phyloP scores from a whole-genome alignment of 30 jellyfish, hydroid and myxozoan genomes.

The Rhopilema esculentum region DNA sequence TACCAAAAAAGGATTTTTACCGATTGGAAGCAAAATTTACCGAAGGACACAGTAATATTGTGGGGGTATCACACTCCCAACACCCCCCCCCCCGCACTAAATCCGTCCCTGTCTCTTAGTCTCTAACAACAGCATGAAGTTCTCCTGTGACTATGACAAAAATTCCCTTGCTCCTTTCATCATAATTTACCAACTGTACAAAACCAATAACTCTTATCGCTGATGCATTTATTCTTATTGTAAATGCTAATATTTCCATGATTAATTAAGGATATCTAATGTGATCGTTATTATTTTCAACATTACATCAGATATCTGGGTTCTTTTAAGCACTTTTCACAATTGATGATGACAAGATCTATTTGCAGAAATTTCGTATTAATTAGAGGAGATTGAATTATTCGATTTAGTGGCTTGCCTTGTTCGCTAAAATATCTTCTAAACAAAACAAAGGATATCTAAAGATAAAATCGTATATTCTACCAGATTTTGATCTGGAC shows the following conservation, averaged over 20 bases:
- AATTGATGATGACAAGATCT: background rate
- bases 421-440: background rate
- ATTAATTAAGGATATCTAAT: background rate
- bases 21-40: too few relatives aligned
- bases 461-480: background rate
- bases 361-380: background rate
- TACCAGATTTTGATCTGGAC: background rate
- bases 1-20: too few relatives aligned
- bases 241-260: background rate
- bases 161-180: background rate
- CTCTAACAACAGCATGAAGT: too few relatives aligned
- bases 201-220: background rate
- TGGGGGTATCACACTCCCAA: too few relatives aligned
- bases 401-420: background rate
- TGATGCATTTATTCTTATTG: background rate
- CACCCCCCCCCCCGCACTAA: too few relatives aligned
- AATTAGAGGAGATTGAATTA: background rate
- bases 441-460: background rate
- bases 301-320: background rate
- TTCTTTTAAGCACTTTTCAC: background rate
- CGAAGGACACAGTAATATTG: too few relatives aligned
- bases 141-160: too few relatives aligned
- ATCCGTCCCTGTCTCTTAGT: too few relatives aligned
- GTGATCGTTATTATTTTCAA: background rate
- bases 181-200: background rate